phyloP scores from a whole-genome alignment of 2,113 vertebrate genomes.

The Taxidea taxus region DNA sequence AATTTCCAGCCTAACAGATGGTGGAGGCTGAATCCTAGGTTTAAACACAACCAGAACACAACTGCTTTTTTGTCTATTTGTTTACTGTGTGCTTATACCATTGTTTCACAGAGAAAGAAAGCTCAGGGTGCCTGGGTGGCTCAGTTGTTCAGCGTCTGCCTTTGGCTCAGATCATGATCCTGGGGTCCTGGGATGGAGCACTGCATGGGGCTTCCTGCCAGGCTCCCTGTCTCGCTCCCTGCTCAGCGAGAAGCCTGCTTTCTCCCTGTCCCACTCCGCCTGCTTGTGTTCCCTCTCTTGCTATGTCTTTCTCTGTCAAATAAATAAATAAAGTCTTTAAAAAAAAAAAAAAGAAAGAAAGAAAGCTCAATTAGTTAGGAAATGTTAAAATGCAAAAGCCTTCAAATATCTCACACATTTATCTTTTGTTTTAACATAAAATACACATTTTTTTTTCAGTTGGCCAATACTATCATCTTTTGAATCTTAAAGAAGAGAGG shows the following conservation, averaged over 20 bases:
- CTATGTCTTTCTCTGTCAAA: no score
- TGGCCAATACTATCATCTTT: background rate
- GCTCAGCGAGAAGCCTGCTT: no score
- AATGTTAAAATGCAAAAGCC: background rate
- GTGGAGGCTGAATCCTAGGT: background rate
- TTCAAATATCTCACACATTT: background rate
- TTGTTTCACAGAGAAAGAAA: background rate
- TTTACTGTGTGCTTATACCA: background rate
- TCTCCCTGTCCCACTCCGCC: no score
- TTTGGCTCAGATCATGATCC: no score
- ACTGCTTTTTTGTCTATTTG: background rate
- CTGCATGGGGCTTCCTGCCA: no score
- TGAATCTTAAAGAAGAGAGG: background rate
- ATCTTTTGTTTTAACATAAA: background rate
- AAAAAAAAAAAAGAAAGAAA: no score
- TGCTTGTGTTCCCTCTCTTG: no score
- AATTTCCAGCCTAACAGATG: background rate
- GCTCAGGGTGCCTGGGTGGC: no score
- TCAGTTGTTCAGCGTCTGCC: no score
- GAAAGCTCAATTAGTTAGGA: background rate
- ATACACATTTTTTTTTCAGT: background rate
- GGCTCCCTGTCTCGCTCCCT: no score
- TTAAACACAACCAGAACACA: background rate
- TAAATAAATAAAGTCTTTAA: no score
- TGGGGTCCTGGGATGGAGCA: no score